Percentiles rank a stretch among this genome's conserved stretches.
Evolutionary conservation across 2,113 vertebrate species (phyloP).

Genomic region (Macrotis lagotis): DNA sequence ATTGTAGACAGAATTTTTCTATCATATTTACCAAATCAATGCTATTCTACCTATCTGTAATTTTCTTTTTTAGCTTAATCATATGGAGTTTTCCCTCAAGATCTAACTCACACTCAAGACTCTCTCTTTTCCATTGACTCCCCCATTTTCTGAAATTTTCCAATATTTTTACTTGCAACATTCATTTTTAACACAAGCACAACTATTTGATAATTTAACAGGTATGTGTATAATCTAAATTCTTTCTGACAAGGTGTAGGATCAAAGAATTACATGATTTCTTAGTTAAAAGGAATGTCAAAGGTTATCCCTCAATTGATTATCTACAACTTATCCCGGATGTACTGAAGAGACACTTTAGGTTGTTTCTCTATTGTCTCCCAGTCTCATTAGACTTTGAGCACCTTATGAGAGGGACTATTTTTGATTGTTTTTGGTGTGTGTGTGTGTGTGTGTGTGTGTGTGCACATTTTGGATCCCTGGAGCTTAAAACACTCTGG

Average conservation of each 20-base stretch:
- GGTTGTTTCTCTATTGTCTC: background rate
- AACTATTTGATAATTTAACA: background rate
- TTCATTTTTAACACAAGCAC: background rate
- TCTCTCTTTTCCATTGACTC: background rate
- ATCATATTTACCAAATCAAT: no score
- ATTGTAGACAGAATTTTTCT: no score
- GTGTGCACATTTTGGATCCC: no score
- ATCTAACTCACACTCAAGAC: background rate
- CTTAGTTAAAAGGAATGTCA: background rate
- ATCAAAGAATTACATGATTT: background rate
- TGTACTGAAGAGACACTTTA: no score
- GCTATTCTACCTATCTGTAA: no score
- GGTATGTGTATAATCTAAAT: background rate
- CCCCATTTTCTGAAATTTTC: background rate
- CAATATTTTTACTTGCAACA: background rate
- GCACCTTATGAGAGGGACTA: background rate
- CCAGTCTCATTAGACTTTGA: no score
- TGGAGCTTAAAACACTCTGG: background rate
- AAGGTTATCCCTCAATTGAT: background rate
- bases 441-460: no score
- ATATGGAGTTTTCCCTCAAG: background rate
- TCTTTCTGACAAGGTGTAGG: background rate
- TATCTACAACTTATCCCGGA: background rate
- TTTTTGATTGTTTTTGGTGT: rapidly evolving
- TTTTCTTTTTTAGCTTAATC: no score